Percentiles rank a stretch among this genome's conserved stretches.
Conservation (phyloP, 1,140 invertebrate genomes). For the Penaeus indicus region DNA sequence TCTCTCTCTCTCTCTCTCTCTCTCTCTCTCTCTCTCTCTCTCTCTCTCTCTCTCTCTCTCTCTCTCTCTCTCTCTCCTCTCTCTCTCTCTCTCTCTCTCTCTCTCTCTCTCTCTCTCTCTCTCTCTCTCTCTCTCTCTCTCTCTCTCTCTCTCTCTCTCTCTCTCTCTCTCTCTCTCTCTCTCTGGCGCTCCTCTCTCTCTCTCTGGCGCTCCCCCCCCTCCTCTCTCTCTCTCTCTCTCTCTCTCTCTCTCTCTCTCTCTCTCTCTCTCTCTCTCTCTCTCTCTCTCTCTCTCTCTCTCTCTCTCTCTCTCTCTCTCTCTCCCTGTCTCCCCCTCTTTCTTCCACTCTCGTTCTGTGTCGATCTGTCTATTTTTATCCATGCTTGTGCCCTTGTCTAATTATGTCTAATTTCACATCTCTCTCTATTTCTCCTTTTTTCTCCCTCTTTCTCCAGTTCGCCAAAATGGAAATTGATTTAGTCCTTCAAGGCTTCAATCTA, state of each 20-base stretch:
- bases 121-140: background rate
- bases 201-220: background rate
- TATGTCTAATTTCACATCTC: background rate
- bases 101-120: background rate
- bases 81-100: background rate
- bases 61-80: background rate
- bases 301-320: background rate
- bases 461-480: too few species aligned
- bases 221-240: background rate
- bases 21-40: background rate
- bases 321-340: background rate
- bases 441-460: too few species aligned
- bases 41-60: background rate
- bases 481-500: too few species aligned
- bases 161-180: too few species aligned
- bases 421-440: background rate
- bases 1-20: background rate
- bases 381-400: background rate
- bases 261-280: background rate
- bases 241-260: background rate
- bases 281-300: background rate
- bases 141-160: too few species aligned
- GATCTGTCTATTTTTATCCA: background rate
- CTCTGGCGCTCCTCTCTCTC: background rate
- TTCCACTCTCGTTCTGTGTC: background rate